phyloP scores from a whole-genome alignment of 2,888 invertebrate genomes.

The Norana najaformis region DNA sequence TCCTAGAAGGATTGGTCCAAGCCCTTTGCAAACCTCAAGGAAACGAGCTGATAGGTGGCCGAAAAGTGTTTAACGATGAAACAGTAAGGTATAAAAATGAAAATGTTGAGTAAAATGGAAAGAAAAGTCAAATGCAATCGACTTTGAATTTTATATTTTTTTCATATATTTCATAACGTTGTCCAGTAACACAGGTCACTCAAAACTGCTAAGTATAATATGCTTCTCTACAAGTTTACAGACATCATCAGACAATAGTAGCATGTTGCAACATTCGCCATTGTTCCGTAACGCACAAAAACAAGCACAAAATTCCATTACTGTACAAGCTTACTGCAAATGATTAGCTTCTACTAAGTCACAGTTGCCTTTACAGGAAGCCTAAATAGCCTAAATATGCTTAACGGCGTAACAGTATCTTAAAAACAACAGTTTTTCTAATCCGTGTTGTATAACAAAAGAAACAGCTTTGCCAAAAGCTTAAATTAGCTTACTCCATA shows the following conservation, averaged over 20 bases:
- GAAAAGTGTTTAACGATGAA: neutral
- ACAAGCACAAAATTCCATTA: neutral
- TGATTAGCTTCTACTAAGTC: neutral
- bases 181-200: neutral
- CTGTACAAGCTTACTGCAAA: neutral
- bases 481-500: too few relatives aligned
- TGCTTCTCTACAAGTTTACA: too few relatives aligned
- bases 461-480: too few relatives aligned
- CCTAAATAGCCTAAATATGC: neutral
- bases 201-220: neutral
- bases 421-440: too few relatives aligned
- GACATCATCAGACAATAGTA: neutral
- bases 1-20: neutral
- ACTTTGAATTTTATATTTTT: too few relatives aligned
- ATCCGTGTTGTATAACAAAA: too few relatives aligned
- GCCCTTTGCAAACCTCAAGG: neutral
- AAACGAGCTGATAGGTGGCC: neutral
- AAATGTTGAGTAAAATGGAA: neutral
- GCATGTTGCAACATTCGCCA: neutral
- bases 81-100: neutral
- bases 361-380: neutral
- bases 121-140: neutral
- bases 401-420: too few relatives aligned
- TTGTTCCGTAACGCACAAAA: neutral
- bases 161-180: too few relatives aligned